Base-by-base conservation (phyloP, 2,113 vertebrate genomes). In the Coracopsis vasa region DNA sequence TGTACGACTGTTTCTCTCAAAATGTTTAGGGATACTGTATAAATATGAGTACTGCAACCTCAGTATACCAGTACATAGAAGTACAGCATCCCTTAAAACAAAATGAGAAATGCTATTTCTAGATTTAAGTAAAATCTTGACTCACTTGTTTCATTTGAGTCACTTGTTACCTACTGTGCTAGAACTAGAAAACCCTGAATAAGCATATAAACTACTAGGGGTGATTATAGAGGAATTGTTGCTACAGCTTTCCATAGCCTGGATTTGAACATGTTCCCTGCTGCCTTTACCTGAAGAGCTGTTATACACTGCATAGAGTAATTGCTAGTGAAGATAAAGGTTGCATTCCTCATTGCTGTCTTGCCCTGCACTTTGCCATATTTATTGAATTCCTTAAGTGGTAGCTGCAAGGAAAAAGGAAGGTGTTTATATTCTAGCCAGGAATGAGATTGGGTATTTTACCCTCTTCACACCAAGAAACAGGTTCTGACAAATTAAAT, bases 401-500 rank as follows among this genome's bases (percentile, higher is more conserved):
- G 77, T 1, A 83, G 48, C 31, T 69, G 73, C 0, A 2, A 88
- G 78, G 51, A 70, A 62, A 39, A 78, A 50, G 58, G n/a, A 31
- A 71, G n/a, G n/a, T 41, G 45, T 2, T 37, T 81, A 27, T 48
- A 33, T 61, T 84, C 12, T 10, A 73, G n/a, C 45, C 23, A 45
- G 44, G 28, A 66, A n/a, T n/a, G 18, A 37, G 48, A n/a, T 16
- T 7, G 29, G 21, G 0, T 37, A 29, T 19, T 62, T 84, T 72
- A 51, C 10, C 64, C 18, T 72, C 56, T 71, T 91, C 27, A 67
- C 23, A 58, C 31, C 58, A 64, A 39, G 11, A 87, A 88, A 39
- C 33, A 21, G 21, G 13, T 60, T 82, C 66, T 92, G 69, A 92
- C 85, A 96, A 97, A 96, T 97, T 93, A 97, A 97, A 96, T 96